Evolutionary conservation across 2,113 vertebrate species (phyloP), one percentile per base, ranked within the genome.

Genomic region (Pica pica): DNA sequence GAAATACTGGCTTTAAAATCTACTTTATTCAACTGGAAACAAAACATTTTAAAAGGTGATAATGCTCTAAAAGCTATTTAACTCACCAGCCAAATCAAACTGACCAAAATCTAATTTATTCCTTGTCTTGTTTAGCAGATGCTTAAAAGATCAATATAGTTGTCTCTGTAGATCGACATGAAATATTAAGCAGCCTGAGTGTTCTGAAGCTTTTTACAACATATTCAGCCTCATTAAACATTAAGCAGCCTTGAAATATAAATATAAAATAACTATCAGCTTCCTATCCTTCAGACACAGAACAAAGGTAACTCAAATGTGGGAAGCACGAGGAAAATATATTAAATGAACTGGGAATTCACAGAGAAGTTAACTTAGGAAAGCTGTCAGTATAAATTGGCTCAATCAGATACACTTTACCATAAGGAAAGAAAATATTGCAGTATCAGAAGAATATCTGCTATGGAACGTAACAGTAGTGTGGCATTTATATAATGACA

Each of bases 151-250:
- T 97, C 95, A 92, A 95, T 95, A 97, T 78, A 90, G 94, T 90
- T 94, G 91, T 95, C 95, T 94, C 93, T 93, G 80, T 93, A 91
- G 90, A 94, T 95, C 9, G 3, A 46, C 83, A 95, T 97, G 76
- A 97, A 97, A 96, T 97, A 97, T 97, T 97, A 95, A 97, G 83
- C 74, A 94, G 86, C 82, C 69, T 92, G 94, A 94, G 77, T 65
- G 90, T 96, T 94, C 91, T 87, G 95, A 95, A 92, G 95, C 95
- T 94, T 96, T 97, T 96, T 95, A 93, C 93, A 81, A 96, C 91
- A 78, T 82, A 96, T 94, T 97, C 93, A 96, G 95, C 95, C 81
- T 95, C 96, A 96, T 96, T 96, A 96, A 96, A 96, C 95, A 96
- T 97, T 96, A 94, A 97, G 92, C 91, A 95, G 81, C 81, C 89